phyloP scores from a whole-genome alignment of 2,888 invertebrate genomes.

The Apomyelois bistriatella region DNA sequence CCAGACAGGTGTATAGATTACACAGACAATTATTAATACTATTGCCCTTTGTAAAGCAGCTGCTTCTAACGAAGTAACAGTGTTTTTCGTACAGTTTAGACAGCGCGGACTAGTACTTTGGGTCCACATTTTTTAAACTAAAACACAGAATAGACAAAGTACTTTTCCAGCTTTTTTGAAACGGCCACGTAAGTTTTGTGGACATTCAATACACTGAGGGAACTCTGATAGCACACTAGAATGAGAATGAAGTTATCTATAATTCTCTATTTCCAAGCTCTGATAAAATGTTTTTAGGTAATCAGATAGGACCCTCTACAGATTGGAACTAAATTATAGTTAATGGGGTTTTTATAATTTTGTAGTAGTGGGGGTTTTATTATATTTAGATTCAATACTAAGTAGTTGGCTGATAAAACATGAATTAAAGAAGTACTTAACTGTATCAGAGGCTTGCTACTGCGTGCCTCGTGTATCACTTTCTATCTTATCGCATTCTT shows the following conservation, averaged over 20 bases:
- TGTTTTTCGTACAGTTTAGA: conserved; percentile 11
- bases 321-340: too few relatives aligned
- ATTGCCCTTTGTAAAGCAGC: conserved; percentile 42
- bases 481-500: conserved; percentile 10
- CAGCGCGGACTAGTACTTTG: too few relatives aligned
- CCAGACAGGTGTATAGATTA: conserved; percentile 36
- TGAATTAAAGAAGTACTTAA: conserved; percentile 11
- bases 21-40: conserved; percentile 23
- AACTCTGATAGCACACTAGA: not conserved
- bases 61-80: conserved; percentile 38
- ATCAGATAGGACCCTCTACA: not conserved
- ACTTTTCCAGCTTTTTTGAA: too few relatives aligned
- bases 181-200: too few relatives aligned
- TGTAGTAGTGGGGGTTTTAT: not conserved
- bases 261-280: too few relatives aligned
- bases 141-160: too few relatives aligned
- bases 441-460: conserved; percentile 2
- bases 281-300: too few relatives aligned
- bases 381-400: conserved; percentile 17
- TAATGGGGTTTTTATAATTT: not conserved
- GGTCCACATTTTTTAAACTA: too few relatives aligned
- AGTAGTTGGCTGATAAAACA: conserved; percentile 10
- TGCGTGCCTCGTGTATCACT: conserved; percentile 4
- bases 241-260: too few relatives aligned
- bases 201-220: too few relatives aligned